Evolutionary conservation across 2,888 invertebrate species (phyloP).

Genomic region (Rapana venosa): DNA sequence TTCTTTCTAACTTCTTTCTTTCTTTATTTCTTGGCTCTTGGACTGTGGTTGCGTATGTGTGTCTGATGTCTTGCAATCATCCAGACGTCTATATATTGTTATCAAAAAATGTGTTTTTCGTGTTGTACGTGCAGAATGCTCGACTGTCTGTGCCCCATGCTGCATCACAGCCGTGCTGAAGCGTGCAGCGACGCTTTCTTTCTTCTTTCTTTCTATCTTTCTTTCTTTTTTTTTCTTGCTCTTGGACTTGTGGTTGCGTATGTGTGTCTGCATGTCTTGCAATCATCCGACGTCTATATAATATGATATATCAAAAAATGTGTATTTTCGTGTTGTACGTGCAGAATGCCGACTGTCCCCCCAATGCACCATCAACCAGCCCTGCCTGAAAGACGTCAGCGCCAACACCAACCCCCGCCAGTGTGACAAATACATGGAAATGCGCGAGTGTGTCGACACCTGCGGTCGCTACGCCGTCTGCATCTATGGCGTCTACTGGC

Average conservation of each 20-base stretch:
- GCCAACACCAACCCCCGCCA: slow-evolving; percentile 19
- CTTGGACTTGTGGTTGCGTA: neutral
- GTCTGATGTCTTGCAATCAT: too few species aligned
- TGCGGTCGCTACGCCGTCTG: slow-evolving; percentile 51
- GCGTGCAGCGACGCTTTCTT: too few species aligned
- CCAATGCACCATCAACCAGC: slow-evolving; percentile 34
- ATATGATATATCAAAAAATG: too few species aligned
- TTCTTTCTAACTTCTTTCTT: too few species aligned
- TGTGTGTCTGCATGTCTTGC: neutral
- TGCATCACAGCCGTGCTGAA: too few species aligned
- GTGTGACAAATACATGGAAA: slow-evolving; percentile 45
- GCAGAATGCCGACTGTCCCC: slow-evolving; percentile 40
- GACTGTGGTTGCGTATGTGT: too few species aligned
- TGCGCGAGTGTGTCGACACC: slow-evolving; percentile 44
- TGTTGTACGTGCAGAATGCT: too few species aligned
- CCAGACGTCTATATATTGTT: too few species aligned
- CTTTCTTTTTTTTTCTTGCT: neutral
- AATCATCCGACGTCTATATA: too few species aligned
- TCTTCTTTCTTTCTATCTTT: neutral
- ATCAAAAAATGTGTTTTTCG: too few species aligned
- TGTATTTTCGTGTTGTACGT: neutral
- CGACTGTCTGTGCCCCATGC: too few species aligned
- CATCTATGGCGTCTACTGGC: slow-evolving; percentile 52
- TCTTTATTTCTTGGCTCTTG: too few species aligned
- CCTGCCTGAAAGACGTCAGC: neutral